phyloP scores from a whole-genome alignment of 2,797 vertebrate genomes.

The Syndactyla subalaris region DNA sequence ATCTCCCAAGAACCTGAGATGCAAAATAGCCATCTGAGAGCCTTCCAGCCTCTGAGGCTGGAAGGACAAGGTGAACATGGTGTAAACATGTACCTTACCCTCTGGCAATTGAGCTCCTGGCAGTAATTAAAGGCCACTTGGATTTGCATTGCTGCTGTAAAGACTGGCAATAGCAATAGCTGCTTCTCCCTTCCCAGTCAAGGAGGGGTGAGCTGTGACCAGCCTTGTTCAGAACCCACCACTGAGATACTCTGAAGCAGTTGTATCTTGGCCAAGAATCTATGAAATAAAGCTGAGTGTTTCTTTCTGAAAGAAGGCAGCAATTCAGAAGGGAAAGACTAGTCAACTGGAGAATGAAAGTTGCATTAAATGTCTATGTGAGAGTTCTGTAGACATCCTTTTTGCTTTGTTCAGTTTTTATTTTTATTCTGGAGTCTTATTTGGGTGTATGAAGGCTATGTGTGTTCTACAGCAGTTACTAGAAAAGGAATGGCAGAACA shows the following conservation, averaged over 20 bases:
- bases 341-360: not conserved
- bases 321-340: not conserved
- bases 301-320: not conserved
- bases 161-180: not conserved
- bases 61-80: accelerated
- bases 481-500: not conserved
- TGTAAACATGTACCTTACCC: not conserved
- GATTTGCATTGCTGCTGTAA: not conserved
- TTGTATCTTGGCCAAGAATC: not conserved
- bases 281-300: not conserved
- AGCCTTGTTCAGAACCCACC: not conserved
- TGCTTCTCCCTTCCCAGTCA: not conserved
- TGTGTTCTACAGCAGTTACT: not conserved
- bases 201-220: not conserved
- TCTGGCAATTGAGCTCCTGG: not conserved
- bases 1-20: not conserved
- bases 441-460: not conserved
- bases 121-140: not conserved
- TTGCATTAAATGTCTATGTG: not conserved
- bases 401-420: not conserved
- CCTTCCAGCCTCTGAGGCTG: not conserved
- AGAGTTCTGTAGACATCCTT: not conserved
- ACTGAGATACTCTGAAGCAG: not conserved
- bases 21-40: not conserved
- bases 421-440: not conserved